Conservation (phyloP, 1,140 invertebrate genomes). For the Mylabris phalerata region DNA sequence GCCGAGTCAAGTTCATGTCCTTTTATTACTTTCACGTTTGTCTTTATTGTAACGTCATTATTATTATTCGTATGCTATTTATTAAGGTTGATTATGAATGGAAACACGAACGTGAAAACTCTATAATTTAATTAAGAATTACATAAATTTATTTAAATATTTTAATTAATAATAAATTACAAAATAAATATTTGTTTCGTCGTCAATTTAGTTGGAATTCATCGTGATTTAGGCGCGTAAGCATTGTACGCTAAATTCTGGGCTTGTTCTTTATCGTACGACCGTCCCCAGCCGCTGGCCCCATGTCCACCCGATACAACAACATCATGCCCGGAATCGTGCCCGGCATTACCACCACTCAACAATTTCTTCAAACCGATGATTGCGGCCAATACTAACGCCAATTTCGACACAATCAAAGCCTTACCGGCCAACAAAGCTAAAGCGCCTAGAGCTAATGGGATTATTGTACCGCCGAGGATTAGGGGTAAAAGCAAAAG, state of each 20-base stretch:
- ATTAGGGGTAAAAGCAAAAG: slow-evolving; percentile 68
- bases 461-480: slow-evolving; percentile 70
- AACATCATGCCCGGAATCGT: slow-evolving; percentile 54
- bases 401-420: slow-evolving; percentile 74
- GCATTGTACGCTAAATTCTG: slow-evolving; percentile 57
- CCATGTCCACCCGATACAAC: slow-evolving; percentile 64
- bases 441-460: slow-evolving; percentile 68
- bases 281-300: slow-evolving; percentile 61
- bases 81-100: too few relatives aligned
- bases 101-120: too few relatives aligned
- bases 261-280: slow-evolving; percentile 51
- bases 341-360: slow-evolving; percentile 51
- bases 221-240: slow-evolving; percentile 44
- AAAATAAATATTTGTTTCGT: slow-evolving; percentile 12
- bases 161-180: background rate
- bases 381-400: slow-evolving; percentile 70
- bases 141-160: too few relatives aligned
- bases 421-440: slow-evolving; percentile 76
- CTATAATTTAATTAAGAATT: too few relatives aligned
- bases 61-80: too few relatives aligned
- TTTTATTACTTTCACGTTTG: too few relatives aligned
- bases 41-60: too few relatives aligned
- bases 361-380: slow-evolving; percentile 77
- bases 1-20: too few relatives aligned
- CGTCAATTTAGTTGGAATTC: background rate